Conservation (phyloP, 2,113 vertebrate genomes). For the Formicarius rufipectus region DNA sequence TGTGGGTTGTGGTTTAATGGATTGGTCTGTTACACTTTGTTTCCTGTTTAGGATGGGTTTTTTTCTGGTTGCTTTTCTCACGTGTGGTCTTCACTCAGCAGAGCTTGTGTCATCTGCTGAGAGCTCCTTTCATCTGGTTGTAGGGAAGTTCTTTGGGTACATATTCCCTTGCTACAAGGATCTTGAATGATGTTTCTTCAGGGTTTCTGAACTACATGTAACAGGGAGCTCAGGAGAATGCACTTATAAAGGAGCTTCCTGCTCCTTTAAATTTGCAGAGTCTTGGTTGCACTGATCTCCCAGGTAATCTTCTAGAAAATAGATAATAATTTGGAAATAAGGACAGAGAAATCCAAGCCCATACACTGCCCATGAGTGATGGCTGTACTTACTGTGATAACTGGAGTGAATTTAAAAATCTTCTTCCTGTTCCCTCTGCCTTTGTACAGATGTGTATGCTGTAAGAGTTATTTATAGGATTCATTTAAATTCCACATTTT, state of each 20-base stretch:
- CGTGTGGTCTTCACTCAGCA: not conserved
- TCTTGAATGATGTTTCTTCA: not conserved
- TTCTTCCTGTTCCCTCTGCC: slow-evolving; percentile 38
- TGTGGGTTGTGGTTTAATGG: not conserved
- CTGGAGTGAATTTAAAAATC: slow-evolving; percentile 32
- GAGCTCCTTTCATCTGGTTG: not conserved
- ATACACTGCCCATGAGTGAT: not conserved
- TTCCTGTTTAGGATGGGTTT: not conserved
- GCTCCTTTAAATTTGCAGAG: not conserved
- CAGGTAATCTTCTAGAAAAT: not conserved
- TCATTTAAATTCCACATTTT: slow-evolving; percentile 70
- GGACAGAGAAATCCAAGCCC: not conserved
- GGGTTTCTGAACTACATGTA: not conserved
- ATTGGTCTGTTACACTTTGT: not conserved
- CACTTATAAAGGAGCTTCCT: not conserved
- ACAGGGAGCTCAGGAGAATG: not conserved
- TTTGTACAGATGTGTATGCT: slow-evolving; percentile 67
- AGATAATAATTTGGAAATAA: not conserved
- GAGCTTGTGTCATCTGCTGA: not conserved
- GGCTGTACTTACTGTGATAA: not conserved
- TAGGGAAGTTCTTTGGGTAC: not conserved
- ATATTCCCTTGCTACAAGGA: not conserved
- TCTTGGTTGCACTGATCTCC: not conserved
- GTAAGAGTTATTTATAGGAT: slow-evolving; percentile 67
- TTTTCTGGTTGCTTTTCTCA: not conserved